Evolutionary conservation across 2,888 invertebrate species (phyloP).

Genomic region (Azorinus chamasolen): DNA sequence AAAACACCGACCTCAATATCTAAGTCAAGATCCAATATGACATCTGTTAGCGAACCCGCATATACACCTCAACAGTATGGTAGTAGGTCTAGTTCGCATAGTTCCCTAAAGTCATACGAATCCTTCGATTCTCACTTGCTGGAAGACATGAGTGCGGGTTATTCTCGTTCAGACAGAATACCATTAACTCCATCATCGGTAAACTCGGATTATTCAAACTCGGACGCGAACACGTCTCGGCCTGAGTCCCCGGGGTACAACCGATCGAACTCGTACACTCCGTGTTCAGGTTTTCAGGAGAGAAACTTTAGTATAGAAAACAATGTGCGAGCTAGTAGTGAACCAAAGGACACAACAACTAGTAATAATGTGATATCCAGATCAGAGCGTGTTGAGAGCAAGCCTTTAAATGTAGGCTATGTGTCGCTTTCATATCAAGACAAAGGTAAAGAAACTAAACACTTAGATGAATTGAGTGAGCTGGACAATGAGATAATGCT

Average conservation of each 20-base stretch:
- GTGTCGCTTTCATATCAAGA: conserved; percentile 47
- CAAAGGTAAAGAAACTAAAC: conserved; percentile 14
- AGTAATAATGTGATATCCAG: conserved; percentile 16
- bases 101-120: conserved; percentile 55
- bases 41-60: conserved; percentile 41
- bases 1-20: conserved; percentile 57
- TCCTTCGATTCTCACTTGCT: conserved; percentile 39
- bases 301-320: no score
- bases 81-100: conserved; percentile 57
- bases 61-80: conserved; percentile 14
- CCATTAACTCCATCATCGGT: conserved; percentile 39
- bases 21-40: conserved; percentile 51
- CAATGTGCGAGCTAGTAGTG: conserved; percentile 34
- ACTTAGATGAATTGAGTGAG: conserved; percentile 29
- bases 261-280: conserved; percentile 43
- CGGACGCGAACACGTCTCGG: conserved; percentile 24
- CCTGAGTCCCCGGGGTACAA: conserved; percentile 23
- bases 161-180: conserved; percentile 21
- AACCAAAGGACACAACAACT: conserved; percentile 41
- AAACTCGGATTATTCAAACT: conserved; percentile 37
- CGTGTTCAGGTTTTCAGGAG: no score
- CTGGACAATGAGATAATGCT: conserved; percentile 38
- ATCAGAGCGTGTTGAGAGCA: conserved; percentile 11
- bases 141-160: conserved; percentile 30
- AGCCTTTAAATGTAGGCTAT: conserved; percentile 61